Conservation (phyloP, 2,888 invertebrate genomes). For the Beris chalybata region DNA sequence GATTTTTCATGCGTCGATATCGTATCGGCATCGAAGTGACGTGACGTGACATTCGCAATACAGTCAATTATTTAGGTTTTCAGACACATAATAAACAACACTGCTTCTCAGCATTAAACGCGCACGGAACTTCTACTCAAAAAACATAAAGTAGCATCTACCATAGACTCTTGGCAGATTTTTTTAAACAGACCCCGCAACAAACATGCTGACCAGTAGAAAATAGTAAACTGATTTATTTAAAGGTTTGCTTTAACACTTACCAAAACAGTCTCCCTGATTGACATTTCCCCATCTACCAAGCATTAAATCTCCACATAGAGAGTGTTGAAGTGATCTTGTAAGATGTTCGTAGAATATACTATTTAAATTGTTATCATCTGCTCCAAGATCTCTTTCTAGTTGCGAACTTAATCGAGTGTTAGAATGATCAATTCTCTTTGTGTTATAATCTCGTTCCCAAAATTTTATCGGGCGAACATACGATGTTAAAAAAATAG, state of each 20-base stretch:
- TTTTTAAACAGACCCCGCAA: no score
- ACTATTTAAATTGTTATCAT: conserved; percentile 97
- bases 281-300: conserved; percentile 96
- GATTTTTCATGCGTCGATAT: no score
- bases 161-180: no score
- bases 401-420: conserved; percentile 92
- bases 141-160: no score
- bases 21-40: no score
- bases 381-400: conserved; percentile 88
- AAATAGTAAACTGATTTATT: no score
- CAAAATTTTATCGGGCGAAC: conserved; percentile 99
- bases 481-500: conserved; percentile 97
- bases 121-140: no score
- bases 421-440: conserved; percentile 95
- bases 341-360: conserved; percentile 99
- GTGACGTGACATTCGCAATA: no score
- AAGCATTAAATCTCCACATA: conserved; percentile 89
- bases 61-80: no score
- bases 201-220: no score
- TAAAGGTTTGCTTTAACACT: conserved; percentile 39
- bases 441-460: conserved; percentile 98
- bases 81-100: no score
- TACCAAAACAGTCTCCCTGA: conserved; percentile 92
- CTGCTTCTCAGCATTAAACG: no score
- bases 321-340: conserved; percentile 90